A percentile compares a stretch with the other conserved stretches of the same genome.
These are phyloP conservation scores for Egretta garzetta DNA, from an alignment of 2,113 vertebrate species.

Conservation along the genomic window DNA sequence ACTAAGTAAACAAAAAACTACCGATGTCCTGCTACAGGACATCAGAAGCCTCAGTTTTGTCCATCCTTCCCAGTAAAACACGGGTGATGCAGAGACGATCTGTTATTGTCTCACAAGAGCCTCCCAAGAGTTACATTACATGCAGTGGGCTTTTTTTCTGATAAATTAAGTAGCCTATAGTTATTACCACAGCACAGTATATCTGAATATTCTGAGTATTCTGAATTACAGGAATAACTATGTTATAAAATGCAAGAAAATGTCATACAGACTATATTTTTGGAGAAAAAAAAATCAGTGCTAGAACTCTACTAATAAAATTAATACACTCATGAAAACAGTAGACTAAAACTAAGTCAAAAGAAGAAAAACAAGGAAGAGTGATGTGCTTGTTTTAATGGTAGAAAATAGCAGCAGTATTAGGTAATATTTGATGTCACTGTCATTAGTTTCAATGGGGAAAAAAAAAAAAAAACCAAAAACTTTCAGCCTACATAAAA, in stretches of 20 bases:
- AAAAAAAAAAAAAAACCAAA: neutral
- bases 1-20: slow-evolving; percentile 40
- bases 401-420: neutral
- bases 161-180: neutral
- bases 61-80: neutral
- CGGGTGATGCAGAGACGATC: neutral
- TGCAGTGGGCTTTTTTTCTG: neutral
- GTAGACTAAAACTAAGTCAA: neutral
- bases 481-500: neutral
- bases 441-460: neutral
- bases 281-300: neutral
- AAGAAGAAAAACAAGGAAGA: neutral
- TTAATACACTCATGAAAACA: neutral
- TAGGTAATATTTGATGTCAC: neutral
- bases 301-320: neutral
- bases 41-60: neutral
- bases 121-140: neutral
- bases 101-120: neutral
- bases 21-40: slow-evolving; percentile 30
- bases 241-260: neutral
- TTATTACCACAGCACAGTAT: neutral
- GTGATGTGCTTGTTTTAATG: neutral
- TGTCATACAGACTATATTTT: neutral
- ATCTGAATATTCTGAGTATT: neutral
- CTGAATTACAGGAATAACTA: neutral